phyloP scores from a whole-genome alignment of 1,140 invertebrate genomes.

The Drosophila albomicans region DNA sequence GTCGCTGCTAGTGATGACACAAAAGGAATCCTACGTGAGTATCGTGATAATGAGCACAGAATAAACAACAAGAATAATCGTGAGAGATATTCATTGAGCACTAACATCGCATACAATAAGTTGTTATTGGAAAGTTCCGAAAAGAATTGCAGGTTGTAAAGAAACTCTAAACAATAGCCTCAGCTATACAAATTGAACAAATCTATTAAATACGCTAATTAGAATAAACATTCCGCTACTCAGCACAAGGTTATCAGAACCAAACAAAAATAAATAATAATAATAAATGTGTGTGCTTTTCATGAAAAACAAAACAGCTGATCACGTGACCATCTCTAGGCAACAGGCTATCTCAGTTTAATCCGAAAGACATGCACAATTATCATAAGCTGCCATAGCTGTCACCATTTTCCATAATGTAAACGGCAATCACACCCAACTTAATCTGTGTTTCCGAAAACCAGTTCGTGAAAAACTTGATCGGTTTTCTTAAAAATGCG shows the following conservation, averaged over 20 bases:
- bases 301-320: neutral
- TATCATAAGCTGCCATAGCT: conserved; percentile 20
- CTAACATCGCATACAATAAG: conserved; percentile 5
- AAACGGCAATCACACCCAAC: conserved; percentile 3
- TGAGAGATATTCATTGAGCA: conserved; percentile 1
- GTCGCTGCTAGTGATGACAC: conserved; percentile 32
- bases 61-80: neutral
- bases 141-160: conserved; percentile 1
- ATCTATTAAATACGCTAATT: conserved; percentile 8
- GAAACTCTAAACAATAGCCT: neutral
- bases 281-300: neutral
- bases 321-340: conserved; percentile 21
- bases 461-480: conserved; percentile 57
- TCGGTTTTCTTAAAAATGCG: conserved; percentile 38
- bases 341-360: conserved; percentile 1
- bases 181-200: neutral
- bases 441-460: conserved; percentile 24
- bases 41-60: neutral
- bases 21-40: conserved; percentile 9
- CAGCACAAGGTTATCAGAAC: conserved; percentile 1
- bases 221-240: conserved; percentile 5
- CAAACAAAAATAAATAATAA: neutral
- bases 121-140: neutral
- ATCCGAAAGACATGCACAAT: conserved; percentile 19
- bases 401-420: conserved; percentile 22